These are phyloP conservation scores for Gallinago paraguaiae DNA, from an alignment of 2,113 vertebrate species.

Conservation along the genomic window DNA sequence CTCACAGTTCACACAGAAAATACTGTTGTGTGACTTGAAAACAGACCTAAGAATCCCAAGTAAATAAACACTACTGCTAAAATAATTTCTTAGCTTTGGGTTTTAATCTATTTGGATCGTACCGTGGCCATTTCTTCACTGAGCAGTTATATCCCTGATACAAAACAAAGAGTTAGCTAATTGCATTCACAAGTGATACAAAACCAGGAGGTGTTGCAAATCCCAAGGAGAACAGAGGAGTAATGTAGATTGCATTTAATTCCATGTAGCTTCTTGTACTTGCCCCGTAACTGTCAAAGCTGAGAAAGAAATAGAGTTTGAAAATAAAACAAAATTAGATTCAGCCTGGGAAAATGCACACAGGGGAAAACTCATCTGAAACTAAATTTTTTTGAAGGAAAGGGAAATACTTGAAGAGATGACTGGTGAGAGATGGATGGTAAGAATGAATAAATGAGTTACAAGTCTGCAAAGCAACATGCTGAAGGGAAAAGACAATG, in stretches of 20 bases:
- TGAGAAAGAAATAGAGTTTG: slow-evolving; percentile 51
- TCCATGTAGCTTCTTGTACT: slow-evolving; percentile 48
- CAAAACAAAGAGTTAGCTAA: slow-evolving; percentile 58
- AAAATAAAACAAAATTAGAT: slow-evolving; percentile 62
- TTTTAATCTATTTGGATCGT: slow-evolving; percentile 8
- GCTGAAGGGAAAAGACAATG: slow-evolving; percentile 8
- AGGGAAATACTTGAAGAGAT: slow-evolving; percentile 25
- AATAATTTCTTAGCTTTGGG: not conserved
- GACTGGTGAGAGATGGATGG: slow-evolving; percentile 3
- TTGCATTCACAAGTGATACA: slow-evolving; percentile 70
- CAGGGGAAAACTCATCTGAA: slow-evolving; percentile 50
- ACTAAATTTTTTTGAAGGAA: slow-evolving; percentile 17
- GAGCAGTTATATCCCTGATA: slow-evolving; percentile 46
- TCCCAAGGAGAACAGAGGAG: slow-evolving; percentile 67
- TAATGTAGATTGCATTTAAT: slow-evolving; percentile 50
- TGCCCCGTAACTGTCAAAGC: slow-evolving; percentile 33
- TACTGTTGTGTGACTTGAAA: not conserved
- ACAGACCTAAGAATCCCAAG: not conserved
- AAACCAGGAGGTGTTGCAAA: slow-evolving; percentile 58
- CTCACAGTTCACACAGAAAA: not conserved
- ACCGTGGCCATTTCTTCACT: not conserved
- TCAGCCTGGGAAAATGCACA: slow-evolving; percentile 51
- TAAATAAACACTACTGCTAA: not conserved
- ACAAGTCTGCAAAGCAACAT: not conserved
- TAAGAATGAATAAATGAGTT: slow-evolving; percentile 41